These are phyloP conservation scores for Balanococcus diminutus DNA, from an alignment of 2,888 invertebrate species.

Conservation along the genomic window DNA sequence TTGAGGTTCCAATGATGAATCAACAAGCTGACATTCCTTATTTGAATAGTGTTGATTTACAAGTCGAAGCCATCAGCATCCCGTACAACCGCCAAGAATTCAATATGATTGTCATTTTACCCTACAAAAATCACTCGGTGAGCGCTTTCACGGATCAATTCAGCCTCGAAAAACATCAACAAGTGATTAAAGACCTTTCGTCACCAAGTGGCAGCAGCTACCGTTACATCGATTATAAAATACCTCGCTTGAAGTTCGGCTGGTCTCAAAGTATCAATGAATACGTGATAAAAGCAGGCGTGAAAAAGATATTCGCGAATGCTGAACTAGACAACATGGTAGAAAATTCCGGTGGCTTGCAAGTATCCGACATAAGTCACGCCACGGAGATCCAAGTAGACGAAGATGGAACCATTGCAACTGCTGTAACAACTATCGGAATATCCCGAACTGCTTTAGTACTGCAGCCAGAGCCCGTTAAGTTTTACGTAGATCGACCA, in stretches of 20 bases:
- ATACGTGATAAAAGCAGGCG: conserved; percentile 66
- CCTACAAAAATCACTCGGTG: not conserved
- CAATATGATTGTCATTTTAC: not conserved
- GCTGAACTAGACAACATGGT: conserved; percentile 67
- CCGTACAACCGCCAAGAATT: conserved; percentile 62
- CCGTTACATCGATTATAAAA: not conserved
- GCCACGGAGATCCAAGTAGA: conserved; percentile 63
- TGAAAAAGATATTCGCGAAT: conserved; percentile 69
- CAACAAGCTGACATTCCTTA: conserved; percentile 69
- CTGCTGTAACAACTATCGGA: conserved; percentile 62
- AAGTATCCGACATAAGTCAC: conserved; percentile 62
- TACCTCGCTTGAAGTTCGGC: not conserved
- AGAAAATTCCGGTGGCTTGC: conserved; percentile 41
- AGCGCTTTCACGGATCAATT: not conserved
- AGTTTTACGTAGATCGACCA: not conserved
- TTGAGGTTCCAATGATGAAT: conserved; percentile 70
- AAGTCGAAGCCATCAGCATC: conserved; percentile 62
- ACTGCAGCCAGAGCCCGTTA: not conserved
- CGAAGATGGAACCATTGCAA: conserved; percentile 65
- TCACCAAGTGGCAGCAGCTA: too few relatives aligned
- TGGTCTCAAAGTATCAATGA: not conserved
- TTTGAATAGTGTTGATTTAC: conserved; percentile 64
- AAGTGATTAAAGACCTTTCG: not conserved
- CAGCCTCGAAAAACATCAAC: not conserved
- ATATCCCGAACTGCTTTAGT: conserved; percentile 60